phyloP scores from a whole-genome alignment of 2,113 vertebrate genomes.

The Oncorhynchus nerka region DNA sequence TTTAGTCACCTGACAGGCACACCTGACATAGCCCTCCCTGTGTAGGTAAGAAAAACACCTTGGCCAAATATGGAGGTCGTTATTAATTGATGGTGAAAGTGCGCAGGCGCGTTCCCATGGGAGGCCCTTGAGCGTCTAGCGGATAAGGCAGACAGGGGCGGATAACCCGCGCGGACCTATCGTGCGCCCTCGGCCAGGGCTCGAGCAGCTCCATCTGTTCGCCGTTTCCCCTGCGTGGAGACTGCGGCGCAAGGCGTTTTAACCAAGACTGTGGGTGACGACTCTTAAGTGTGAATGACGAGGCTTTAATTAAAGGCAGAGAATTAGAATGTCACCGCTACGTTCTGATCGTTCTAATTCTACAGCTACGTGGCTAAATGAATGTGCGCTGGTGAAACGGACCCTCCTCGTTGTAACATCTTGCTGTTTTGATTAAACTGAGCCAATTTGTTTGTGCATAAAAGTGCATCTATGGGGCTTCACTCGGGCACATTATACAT shows the following conservation, averaged over 20 bases:
- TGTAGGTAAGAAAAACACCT: conserved; percentile 53
- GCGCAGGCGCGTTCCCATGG: background rate
- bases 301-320: background rate
- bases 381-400: background rate
- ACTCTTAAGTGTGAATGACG: background rate
- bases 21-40: too few species aligned
- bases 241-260: too few species aligned
- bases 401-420: background rate
- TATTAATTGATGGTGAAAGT: background rate
- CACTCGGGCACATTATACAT: too few species aligned
- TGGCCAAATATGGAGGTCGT: conserved; percentile 25
- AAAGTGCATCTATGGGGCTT: too few species aligned
- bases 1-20: too few species aligned
- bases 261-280: background rate
- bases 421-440: too few species aligned
- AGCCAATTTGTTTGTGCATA: too few species aligned
- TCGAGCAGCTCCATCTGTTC: background rate
- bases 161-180: background rate
- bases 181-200: background rate
- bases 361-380: background rate
- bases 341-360: background rate
- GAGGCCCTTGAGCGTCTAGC: background rate
- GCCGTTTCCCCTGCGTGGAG: background rate
- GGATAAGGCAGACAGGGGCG: background rate
- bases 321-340: background rate